Evolutionary conservation across 2,797 vertebrate species (phyloP).

Genomic region (Balearica regulorum): DNA sequence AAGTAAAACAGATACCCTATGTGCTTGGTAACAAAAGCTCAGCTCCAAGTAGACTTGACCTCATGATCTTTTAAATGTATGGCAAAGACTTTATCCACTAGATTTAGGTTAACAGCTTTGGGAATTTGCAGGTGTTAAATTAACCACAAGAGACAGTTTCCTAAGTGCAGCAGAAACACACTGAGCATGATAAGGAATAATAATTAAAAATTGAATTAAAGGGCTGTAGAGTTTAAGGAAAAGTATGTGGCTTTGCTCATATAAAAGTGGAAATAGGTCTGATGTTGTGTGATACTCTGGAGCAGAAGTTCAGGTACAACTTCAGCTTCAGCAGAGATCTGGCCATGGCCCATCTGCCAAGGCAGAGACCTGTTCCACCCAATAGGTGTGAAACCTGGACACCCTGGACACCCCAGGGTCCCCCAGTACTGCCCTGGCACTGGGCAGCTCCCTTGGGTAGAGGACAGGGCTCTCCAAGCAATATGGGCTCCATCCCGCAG

Average conservation of each 20-base stretch:
- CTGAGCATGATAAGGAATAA: slow-evolving; percentile 46
- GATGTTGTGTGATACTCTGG: not conserved
- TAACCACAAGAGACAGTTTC: slow-evolving; percentile 48
- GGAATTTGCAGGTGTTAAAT: slow-evolving; percentile 67
- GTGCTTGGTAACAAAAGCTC: slow-evolving; percentile 1
- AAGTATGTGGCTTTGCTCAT: not conserved
- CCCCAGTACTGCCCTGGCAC: accelerated
- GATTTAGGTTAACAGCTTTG: slow-evolving; percentile 60
- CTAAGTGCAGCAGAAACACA: slow-evolving; percentile 40
- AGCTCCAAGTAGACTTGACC: slow-evolving; percentile 39
- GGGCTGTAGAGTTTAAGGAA: not conserved
- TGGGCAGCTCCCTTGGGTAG: not conserved
- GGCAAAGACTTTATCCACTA: slow-evolving; percentile 50
- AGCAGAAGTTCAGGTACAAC: not conserved
- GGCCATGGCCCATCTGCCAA: not conserved
- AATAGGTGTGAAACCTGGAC: not conserved
- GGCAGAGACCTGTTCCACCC: not conserved
- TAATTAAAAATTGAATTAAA: slow-evolving; percentile 55
- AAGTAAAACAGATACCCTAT: not conserved
- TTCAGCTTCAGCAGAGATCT: not conserved
- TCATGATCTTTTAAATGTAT: slow-evolving; percentile 45
- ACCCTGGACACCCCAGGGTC: not conserved
- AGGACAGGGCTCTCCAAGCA: not conserved
- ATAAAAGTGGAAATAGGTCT: not conserved
- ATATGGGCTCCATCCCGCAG: not conserved